Evolutionary conservation across 2,113 vertebrate species (phyloP).

Genomic region (Xenus cinereus): DNA sequence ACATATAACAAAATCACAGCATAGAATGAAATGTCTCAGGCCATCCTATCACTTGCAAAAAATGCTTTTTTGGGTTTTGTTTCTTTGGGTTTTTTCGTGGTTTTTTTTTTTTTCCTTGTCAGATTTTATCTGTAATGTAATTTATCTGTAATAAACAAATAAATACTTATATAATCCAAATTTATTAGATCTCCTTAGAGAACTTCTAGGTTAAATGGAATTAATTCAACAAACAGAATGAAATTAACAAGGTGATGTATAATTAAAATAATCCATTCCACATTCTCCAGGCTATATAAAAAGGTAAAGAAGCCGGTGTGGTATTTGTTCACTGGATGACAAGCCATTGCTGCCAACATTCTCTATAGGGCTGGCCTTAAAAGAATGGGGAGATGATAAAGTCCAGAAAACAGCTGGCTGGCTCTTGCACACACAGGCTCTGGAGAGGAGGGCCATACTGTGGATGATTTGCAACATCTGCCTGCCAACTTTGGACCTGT

Average conservation of each 20-base stretch:
- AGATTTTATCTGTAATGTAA: background rate
- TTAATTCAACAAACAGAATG: background rate
- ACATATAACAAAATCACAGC: background rate
- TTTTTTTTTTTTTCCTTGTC: background rate
- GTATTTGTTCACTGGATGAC: slow-evolving; percentile 17
- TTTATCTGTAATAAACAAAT: background rate
- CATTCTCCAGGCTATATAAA: background rate
- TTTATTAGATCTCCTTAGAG: background rate
- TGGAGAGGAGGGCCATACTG: slow-evolving; percentile 13
- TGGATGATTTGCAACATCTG: slow-evolving; percentile 56
- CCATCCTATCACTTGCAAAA: background rate
- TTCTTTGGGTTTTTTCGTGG: background rate
- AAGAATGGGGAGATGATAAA: slow-evolving; percentile 20
- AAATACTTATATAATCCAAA: background rate
- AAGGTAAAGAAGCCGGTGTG: background rate
- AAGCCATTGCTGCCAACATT: slow-evolving; percentile 11
- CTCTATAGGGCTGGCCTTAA: slow-evolving; percentile 44
- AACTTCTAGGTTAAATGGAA: background rate
- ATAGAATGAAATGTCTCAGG: background rate
- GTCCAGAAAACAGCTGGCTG: slow-evolving; percentile 54
- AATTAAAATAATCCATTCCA: background rate
- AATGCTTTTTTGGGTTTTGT: background rate
- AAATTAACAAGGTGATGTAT: background rate
- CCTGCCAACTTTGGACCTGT: background rate
- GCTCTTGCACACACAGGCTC: background rate